Evolutionary conservation across 2,797 vertebrate species (phyloP).

Genomic region (Harpagifer antarcticus): DNA sequence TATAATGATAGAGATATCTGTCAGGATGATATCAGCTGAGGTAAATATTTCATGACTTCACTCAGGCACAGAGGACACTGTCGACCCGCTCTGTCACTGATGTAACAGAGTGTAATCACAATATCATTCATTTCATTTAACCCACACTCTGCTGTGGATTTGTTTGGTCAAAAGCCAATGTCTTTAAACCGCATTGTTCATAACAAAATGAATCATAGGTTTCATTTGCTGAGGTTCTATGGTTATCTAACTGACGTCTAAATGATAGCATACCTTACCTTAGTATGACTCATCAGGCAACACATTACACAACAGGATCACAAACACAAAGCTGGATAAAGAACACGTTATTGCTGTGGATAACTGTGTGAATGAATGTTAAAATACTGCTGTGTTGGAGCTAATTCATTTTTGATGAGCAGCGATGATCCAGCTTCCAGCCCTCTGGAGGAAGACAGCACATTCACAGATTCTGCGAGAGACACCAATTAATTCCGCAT

Average conservation of each 20-base stretch:
- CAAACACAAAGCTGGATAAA: conserved; percentile 27
- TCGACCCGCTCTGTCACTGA: conserved; percentile 43
- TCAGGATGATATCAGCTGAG: too few species aligned
- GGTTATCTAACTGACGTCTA: not conserved
- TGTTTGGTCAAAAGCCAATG: not conserved
- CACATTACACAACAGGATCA: conserved; percentile 1
- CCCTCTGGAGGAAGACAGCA: conserved; percentile 31
- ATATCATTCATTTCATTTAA: conserved; percentile 25
- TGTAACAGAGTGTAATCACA: conserved; percentile 44
- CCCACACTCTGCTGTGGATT: not conserved
- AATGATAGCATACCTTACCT: not conserved
- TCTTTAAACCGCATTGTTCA: not conserved
- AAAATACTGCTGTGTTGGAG: conserved; percentile 36
- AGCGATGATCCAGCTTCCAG: conserved; percentile 33
- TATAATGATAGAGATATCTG: too few species aligned
- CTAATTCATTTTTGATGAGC: conserved; percentile 59
- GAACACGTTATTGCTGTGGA: conserved; percentile 31
- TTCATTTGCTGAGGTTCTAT: not conserved
- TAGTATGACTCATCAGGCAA: conserved; percentile 4
- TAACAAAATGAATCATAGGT: not conserved
- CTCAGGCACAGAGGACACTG: too few species aligned
- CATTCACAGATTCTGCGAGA: conserved; percentile 27
- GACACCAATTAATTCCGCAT: conserved; percentile 34
- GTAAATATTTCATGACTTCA: too few species aligned
- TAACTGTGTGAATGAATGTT: conserved; percentile 26